phyloP scores from a whole-genome alignment of 2,113 vertebrate genomes.

The Cacatua alba region DNA sequence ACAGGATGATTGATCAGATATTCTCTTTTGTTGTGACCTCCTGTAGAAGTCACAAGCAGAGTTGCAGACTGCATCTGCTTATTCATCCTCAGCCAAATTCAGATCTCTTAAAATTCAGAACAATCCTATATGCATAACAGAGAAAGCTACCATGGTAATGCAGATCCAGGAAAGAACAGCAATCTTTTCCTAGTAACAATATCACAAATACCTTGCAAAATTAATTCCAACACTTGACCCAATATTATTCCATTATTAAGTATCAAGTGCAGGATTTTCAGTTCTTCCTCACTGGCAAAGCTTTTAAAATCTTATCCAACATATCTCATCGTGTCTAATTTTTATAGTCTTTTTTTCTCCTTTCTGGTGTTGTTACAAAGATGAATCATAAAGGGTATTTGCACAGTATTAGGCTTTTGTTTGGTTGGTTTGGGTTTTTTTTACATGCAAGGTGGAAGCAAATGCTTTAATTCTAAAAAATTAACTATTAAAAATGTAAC shows the following conservation, averaged over 20 bases:
- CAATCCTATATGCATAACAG: neutral
- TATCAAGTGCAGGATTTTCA: neutral
- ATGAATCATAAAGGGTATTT: neutral
- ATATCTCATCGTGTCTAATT: neutral
- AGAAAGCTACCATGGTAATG: neutral
- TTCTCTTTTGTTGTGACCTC: constrained; percentile 26
- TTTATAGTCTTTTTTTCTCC: neutral
- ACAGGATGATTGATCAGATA: neutral
- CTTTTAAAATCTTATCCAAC: neutral
- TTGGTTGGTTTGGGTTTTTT: neutral
- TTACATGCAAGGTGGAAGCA: neutral
- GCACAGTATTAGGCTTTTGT: neutral
- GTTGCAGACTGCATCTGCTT: neutral
- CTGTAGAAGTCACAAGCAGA: neutral
- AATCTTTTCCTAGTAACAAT: neutral
- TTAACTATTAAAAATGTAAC: neutral
- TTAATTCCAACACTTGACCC: neutral
- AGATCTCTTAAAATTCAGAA: neutral
- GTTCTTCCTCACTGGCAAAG: neutral
- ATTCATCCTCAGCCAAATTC: neutral
- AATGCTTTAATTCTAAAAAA: neutral
- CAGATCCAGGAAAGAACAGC: neutral
- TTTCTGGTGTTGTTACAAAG: neutral
- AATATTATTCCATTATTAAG: neutral
- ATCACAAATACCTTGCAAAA: neutral